Percentiles rank a stretch among this genome's conserved stretches.
phyloP scores from a whole-genome alignment of 2,113 vertebrate species.

The Microcebus tavaratra region DNA sequence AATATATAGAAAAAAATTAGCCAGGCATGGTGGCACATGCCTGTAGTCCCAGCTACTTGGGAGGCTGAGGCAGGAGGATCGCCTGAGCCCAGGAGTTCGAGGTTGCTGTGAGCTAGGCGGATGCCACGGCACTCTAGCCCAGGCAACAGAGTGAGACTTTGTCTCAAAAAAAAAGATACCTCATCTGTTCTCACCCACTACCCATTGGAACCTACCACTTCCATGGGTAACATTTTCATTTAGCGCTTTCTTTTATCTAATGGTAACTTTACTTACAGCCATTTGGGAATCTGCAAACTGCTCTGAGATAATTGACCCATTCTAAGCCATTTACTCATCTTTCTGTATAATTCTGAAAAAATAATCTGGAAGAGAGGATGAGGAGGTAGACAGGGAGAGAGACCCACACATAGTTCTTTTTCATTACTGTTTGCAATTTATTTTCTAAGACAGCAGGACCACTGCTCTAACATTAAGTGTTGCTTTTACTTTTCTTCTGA shows the following conservation, averaged over 20 bases:
- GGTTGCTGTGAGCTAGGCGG: too few species aligned
- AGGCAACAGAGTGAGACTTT: too few species aligned
- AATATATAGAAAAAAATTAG: too few species aligned
- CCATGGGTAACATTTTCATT: background rate
- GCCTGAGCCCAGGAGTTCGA: too few species aligned
- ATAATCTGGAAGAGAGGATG: background rate
- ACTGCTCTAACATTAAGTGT: background rate
- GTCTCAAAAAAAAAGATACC: background rate
- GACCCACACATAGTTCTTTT: background rate
- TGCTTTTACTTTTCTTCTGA: background rate
- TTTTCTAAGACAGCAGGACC: background rate
- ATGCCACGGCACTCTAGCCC: too few species aligned
- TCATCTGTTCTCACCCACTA: background rate
- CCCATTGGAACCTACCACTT: too few species aligned
- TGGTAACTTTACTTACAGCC: background rate
- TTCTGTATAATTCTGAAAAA: background rate
- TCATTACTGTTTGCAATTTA: background rate
- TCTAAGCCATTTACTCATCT: background rate
- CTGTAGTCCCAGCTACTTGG: too few species aligned
- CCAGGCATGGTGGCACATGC: too few species aligned
- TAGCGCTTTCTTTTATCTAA: background rate
- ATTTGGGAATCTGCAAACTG: background rate
- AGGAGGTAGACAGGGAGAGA: background rate
- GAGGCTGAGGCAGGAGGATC: too few species aligned
- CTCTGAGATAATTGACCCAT: background rate